phyloP scores from a whole-genome alignment of 1,140 invertebrate genomes.

The Drosophila malerkotliana region DNA sequence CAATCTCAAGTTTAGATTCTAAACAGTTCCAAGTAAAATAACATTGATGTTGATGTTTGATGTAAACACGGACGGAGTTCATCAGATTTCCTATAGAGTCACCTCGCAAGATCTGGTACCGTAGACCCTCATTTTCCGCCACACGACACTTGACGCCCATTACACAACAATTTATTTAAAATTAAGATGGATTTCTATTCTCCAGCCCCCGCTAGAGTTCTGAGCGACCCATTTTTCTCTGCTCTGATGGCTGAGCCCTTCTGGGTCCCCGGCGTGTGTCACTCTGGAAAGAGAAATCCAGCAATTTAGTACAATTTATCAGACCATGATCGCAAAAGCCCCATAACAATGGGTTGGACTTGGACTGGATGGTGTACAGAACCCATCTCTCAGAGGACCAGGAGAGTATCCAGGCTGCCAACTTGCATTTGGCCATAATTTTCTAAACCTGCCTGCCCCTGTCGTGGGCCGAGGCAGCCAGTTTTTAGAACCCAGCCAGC shows the following conservation, averaged over 20 bases:
- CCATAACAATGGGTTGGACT: constrained; percentile 17
- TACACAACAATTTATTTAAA: constrained; percentile 55
- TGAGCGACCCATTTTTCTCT: constrained; percentile 16
- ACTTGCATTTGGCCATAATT: constrained; percentile 65
- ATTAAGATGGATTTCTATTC: constrained; percentile 54
- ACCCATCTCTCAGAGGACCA: not conserved
- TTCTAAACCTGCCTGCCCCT: constrained; percentile 63
- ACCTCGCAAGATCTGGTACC: constrained; percentile 6
- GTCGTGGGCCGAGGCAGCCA: constrained; percentile 48
- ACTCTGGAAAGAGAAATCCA: constrained; percentile 19
- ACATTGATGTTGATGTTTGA: not conserved
- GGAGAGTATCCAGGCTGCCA: constrained; percentile 48
- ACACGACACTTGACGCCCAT: constrained; percentile 44
- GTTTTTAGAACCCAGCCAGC: not conserved
- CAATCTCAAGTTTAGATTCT: too few relatives aligned
- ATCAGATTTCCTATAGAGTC: not conserved
- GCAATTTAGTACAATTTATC: constrained; percentile 48
- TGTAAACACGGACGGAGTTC: too few relatives aligned
- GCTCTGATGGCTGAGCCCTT: constrained; percentile 48
- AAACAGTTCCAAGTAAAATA: not conserved
- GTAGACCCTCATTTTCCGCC: constrained; percentile 44
- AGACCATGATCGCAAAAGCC: constrained; percentile 25
- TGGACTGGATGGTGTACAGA: constrained; percentile 7
- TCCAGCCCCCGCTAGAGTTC: not conserved
- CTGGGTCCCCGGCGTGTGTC: constrained; percentile 34